Base-by-base conservation (phyloP, 2,113 vertebrate species). In the Coptodon rendalli region DNA sequence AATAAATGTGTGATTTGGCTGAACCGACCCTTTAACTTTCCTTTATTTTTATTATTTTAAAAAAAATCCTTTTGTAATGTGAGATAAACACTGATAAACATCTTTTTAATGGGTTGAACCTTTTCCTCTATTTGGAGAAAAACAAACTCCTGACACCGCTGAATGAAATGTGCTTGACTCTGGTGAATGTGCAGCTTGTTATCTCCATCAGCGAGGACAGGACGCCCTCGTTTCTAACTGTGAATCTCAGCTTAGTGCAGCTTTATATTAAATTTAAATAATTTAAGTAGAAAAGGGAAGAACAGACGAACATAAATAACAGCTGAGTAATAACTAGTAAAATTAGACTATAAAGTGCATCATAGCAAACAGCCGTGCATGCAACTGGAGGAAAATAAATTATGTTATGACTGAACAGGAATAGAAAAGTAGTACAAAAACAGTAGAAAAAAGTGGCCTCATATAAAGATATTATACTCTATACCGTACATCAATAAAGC, bases 371-470 rank as follows among this genome's bases (percentile, higher is more conserved):
- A 80, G 73, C 68, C 17, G 81, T 85, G 79, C 92, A 90, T 92
- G 92, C 92, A 86, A 54, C 85, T 27, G 2, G 9, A 86, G 27
- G 50, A 57, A 86, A 81, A 79, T 85, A 88, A 85, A 85, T 87
- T 52, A 80, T 22, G 63, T 43, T 52, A 73, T 5, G 56, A 86
- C 68, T 22, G 83, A 86, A 79, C 68, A 83, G 57, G 12, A 71
- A 89, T 92, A 90, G 24, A 92, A 91, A 93, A 92, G 88, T 87
- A 31, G 83, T 92, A 93, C 10, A 92, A 93, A 94, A 90, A 85
- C 82, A 45, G 84, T 76, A 89, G 79, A 86, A 90, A 90, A 89
- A 83, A 66, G 81, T 81, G 83, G 24, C 80, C 54, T 89, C 17
- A 84, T 84, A 87, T 80, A 88, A 86, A 91, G 61, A 86, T 84